phyloP scores from a whole-genome alignment of 2,113 vertebrate genomes.

The Anolis sagrei region DNA sequence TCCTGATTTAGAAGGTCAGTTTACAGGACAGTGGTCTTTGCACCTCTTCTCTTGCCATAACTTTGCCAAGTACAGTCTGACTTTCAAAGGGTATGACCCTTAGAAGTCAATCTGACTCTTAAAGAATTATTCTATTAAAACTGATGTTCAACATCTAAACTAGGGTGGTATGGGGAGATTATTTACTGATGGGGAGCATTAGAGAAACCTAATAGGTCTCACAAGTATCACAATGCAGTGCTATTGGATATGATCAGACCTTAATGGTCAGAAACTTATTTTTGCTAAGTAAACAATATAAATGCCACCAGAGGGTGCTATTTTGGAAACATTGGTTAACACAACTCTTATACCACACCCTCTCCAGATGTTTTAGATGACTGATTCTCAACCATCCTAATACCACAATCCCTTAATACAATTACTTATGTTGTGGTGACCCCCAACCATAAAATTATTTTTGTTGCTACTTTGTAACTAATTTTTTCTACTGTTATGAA shows the following conservation, averaged over 20 bases:
- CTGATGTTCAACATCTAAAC: too few relatives aligned
- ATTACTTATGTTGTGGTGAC: too few relatives aligned
- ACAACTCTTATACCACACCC: background rate
- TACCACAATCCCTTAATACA: too few relatives aligned
- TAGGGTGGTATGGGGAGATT: too few relatives aligned
- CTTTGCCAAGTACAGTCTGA: too few relatives aligned
- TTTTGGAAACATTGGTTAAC: background rate
- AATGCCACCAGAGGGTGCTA: slow-evolving; percentile 37
- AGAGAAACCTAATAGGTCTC: background rate
- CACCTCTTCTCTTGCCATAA: background rate
- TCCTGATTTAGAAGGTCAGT: background rate
- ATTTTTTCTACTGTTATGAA: too few relatives aligned
- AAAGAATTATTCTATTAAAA: too few relatives aligned
- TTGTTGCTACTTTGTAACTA: too few relatives aligned
- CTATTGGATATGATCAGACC: slow-evolving; percentile 63
- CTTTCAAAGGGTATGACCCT: too few relatives aligned
- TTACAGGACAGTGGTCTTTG: background rate
- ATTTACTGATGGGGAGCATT: background rate
- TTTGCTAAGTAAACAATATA: slow-evolving; percentile 40
- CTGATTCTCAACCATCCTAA: too few relatives aligned
- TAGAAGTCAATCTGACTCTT: too few relatives aligned
- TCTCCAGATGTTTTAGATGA: background rate
- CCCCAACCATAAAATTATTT: too few relatives aligned
- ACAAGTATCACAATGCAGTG: background rate
- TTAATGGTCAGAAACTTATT: slow-evolving; percentile 67